Base-by-base conservation (phyloP, 2,888 invertebrate species). In the Erynnis tages region DNA sequence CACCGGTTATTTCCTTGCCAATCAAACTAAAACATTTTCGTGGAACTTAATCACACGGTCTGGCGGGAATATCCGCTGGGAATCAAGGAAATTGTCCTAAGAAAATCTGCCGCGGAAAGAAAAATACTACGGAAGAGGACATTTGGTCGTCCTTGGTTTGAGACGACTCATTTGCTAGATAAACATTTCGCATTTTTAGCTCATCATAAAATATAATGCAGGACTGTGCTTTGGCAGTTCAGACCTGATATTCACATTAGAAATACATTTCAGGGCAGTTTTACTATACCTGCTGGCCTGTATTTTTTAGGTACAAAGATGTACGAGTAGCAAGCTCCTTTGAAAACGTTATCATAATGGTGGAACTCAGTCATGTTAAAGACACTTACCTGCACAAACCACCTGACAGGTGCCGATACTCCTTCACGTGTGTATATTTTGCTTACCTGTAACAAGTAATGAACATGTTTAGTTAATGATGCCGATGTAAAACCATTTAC, bases 31-130 rank as follows among this genome's bases (percentile, higher is more conserved):
- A 52, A 37, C 44, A 52, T 44, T 52, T 49, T 29, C 29, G 35
- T 46, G 37, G 37, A 44, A 44, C 44, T 43, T 43, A 41, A 50
- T 50, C 37, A 44, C 30, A 52, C 19, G 44, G 37, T 52, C 50
- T 37, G 21, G 37, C 27, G 52, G 13, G 44, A 44, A 37, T 52
- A 37, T 52, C 37, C 29, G 10, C 13, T 37, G 44, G 37, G 44
- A 52, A 44, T 37, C 27, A 29, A 52, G 37, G 11, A 44, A 50
- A 50, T 50, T 52, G 52, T 44, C 37, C 29, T n/a, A 21, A 44
- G 44, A 37, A 50, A 52, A 50, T 50, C 44, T 37, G 44, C 50
- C 52, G 35, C 6, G 21, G 30, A 4, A 52, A 37, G 44, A 52
- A 52, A 44, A 52, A 37, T 44, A 29, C 29, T 50, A 30, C 21